A percentile compares a stretch with the other conserved stretches of the same genome.
These are phyloP conservation scores for Drosophila melanosoma DNA, from an alignment of 2,888 invertebrate species.

Conservation along the genomic window DNA sequence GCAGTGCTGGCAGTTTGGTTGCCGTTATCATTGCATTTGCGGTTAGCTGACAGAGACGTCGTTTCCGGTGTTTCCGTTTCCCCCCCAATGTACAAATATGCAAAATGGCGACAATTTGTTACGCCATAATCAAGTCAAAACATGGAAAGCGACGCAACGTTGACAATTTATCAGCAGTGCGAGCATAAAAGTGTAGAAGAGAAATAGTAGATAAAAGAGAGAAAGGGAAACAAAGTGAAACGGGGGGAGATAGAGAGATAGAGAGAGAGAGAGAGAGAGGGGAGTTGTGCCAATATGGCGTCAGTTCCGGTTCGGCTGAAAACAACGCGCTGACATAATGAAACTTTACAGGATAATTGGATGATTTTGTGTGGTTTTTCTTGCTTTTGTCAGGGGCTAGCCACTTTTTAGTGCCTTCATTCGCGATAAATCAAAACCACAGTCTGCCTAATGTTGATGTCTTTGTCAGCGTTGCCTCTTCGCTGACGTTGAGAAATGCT, in stretches of 20 bases:
- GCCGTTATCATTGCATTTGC: constrained; percentile 39
- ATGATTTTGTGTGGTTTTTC: constrained; percentile 59
- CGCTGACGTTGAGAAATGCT: constrained; percentile 70
- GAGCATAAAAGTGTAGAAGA: constrained; percentile 14
- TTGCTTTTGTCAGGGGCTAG: constrained; percentile 7
- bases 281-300: constrained; percentile 70
- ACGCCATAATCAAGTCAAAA: constrained; percentile 80
- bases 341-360: constrained; percentile 81
- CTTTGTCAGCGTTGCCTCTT: constrained; percentile 18
- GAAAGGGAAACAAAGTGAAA: neutral
- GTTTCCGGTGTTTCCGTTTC: constrained; percentile 47
- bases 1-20: constrained; percentile 6
- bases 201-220: neutral
- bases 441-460: constrained; percentile 33
- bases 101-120: constrained; percentile 79
- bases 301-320: constrained; percentile 53
- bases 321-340: constrained; percentile 71
- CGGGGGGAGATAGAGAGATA: neutral
- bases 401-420: constrained; percentile 22
- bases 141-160: constrained; percentile 66
- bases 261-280: neutral
- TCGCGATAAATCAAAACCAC: constrained; percentile 69
- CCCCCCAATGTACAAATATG: constrained; percentile 57
- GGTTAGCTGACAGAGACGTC: constrained; percentile 24
- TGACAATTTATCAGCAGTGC: constrained; percentile 70